A percentile compares a stretch with the other conserved stretches of the same genome.
phyloP scores from a whole-genome alignment of 2,888 invertebrate genomes.

The Sisyra nigra region DNA sequence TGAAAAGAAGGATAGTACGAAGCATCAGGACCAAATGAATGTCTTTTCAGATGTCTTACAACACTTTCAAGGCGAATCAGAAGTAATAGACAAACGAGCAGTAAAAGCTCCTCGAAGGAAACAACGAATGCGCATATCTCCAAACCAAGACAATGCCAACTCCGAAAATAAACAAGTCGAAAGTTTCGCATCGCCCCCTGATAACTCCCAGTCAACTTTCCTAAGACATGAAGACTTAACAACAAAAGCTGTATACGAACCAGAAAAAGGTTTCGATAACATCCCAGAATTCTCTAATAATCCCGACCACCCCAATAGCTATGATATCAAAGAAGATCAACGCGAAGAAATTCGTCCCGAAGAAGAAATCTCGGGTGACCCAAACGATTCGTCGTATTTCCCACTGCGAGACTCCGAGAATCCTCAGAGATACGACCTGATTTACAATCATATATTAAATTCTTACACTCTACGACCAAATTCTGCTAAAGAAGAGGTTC shows the following conservation, averaged over 20 bases:
- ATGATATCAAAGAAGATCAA: not conserved
- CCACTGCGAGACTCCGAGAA: not conserved
- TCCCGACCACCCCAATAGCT: not conserved
- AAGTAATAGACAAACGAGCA: too few relatives aligned
- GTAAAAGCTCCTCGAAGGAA: too few relatives aligned
- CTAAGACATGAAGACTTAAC: conserved; percentile 17
- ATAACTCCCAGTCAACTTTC: conserved; percentile 1
- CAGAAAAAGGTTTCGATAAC: not conserved
- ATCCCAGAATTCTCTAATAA: not conserved
- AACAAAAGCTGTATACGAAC: not conserved
- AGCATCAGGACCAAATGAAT: conserved; percentile 26
- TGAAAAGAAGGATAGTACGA: conserved; percentile 25
- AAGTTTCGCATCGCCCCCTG: too few relatives aligned
- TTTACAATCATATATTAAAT: conserved; percentile 2
- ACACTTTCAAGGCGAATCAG: conserved; percentile 22
- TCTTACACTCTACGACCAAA: not conserved
- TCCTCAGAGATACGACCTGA: not conserved
- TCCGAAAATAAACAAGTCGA: too few relatives aligned
- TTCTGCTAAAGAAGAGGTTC: not conserved
- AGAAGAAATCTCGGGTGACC: not conserved
- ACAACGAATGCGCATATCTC: too few relatives aligned
- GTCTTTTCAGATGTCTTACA: conserved; percentile 33
- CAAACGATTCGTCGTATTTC: not conserved
- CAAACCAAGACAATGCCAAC: too few relatives aligned
- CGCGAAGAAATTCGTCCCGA: not conserved